These are phyloP conservation scores for Harpalus rufipes DNA, from an alignment of 2,888 invertebrate genomes.

Conservation along the genomic window DNA sequence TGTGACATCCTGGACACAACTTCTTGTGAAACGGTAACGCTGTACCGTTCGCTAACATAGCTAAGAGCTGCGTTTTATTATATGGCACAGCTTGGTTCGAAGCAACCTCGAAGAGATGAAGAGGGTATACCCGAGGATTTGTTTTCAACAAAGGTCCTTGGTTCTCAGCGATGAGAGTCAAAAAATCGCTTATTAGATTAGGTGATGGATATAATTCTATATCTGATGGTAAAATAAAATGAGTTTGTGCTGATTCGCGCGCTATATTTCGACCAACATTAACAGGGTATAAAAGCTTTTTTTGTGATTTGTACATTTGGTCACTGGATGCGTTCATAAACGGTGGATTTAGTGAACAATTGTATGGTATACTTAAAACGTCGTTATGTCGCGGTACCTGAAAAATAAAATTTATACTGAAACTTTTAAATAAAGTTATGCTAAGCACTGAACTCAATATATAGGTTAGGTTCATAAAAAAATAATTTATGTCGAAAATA, in stretches of 20 bases:
- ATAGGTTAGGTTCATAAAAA: too few relatives aligned
- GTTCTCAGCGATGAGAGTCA: constrained; percentile 90
- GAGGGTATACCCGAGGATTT: constrained; percentile 88
- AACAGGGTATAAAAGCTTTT: constrained; percentile 91
- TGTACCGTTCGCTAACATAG: constrained; percentile 86
- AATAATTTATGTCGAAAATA: too few relatives aligned
- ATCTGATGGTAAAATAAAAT: constrained; percentile 91
- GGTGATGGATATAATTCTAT: constrained; percentile 95
- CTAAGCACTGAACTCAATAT: too few relatives aligned
- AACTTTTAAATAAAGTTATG: too few relatives aligned
- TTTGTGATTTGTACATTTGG: constrained; percentile 87
- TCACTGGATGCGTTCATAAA: constrained; percentile 83
- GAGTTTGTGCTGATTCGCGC: constrained; percentile 88
- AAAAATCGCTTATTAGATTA: constrained; percentile 87
- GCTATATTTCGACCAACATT: constrained; percentile 95
- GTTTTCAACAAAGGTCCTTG: constrained; percentile 82
- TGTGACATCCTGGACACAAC: constrained; percentile 93
- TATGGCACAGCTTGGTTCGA: constrained; percentile 83
- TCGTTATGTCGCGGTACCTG: constrained; percentile 85
- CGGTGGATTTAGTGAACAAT: constrained; percentile 86
- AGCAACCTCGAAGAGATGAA: constrained; percentile 94
- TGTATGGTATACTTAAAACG: constrained; percentile 82
- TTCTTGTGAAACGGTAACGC: constrained; percentile 96
- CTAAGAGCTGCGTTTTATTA: constrained; percentile 84
- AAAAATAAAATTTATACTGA: too few relatives aligned